Evolutionary conservation across 2,113 vertebrate genomes (phyloP), one percentile per base, ranked within the genome.

Genomic region (Taxidea taxus): DNA sequence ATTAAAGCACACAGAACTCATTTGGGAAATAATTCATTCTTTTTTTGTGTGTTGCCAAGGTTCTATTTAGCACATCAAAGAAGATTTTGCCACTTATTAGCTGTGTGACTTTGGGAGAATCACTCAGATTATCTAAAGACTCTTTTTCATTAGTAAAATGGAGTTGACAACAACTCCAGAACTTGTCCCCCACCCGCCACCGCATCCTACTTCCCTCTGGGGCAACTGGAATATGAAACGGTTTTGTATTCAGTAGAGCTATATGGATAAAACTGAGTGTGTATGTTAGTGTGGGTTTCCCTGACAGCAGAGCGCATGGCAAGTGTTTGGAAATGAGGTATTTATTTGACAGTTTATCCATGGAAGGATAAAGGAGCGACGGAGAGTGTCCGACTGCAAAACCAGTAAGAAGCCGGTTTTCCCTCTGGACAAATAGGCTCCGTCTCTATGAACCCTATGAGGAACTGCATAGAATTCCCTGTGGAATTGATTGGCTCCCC

Each of bases 11-110:
- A 58, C 42, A 86, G 75, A 83, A 88, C 77, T 97, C 91, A 94
- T 97, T 88, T 95, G 54, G 49, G 85, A 80, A 90, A 81, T 66
- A 74, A 97, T 75, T 96, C 75, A 92, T 94, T 97, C 80, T 87
- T 92, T 87, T 89, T 91, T 58, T 94, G 70, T 92, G 62, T 94
- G 62, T 95, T 94, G 62, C 88, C 56, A 82, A 93, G 72, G 18
- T 96, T 89, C 81, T 96, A 49, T 94, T 96, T 94, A 95, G 62
- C 92, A 97, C 77, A 96, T 97, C 93, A 96, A 96, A 96, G 95
- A 81, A 81, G 77, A 87, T 44, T 95, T 91, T 95, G 88, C 54
- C 51, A 88, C 49, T 95, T 88, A 91, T 93, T 96, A 95, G 91
- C 56, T 97, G 56, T 81, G 91, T 97, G 86, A 90, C 93, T 96